Evolutionary conservation across 2,888 invertebrate species (phyloP).

Genomic region (Siphlonurus alternatus): DNA sequence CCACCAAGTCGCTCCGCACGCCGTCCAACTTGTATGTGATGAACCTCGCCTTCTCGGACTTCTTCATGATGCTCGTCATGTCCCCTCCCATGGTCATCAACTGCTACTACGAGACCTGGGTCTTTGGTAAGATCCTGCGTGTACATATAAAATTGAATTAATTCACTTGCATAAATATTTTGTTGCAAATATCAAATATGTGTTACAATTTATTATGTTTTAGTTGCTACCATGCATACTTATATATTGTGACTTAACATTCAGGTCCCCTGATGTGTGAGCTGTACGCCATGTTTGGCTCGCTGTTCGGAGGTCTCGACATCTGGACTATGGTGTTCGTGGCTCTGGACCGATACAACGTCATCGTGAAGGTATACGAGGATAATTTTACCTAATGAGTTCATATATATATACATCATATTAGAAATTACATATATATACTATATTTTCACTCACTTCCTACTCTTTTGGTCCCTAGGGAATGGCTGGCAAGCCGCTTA

Average conservation of each 20-base stretch:
- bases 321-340: conserved; percentile 94
- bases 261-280: conserved; percentile 69
- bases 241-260: no score
- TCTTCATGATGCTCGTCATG: conserved; percentile 75
- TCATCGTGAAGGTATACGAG: conserved; percentile 70
- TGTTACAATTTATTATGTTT: background rate
- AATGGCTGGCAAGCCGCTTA: conserved; percentile 68
- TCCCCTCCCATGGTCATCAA: conserved; percentile 68
- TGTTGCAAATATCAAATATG: conserved; percentile 4
- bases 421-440: background rate
- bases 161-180: background rate
- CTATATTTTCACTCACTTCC: background rate
- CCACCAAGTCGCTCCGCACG: conserved; percentile 60
- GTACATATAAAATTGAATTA: background rate
- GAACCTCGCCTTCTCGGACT: conserved; percentile 82
- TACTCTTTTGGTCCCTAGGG: conserved; percentile 27
- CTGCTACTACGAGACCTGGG: conserved; percentile 60
- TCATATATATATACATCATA: background rate
- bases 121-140: conserved; percentile 27
- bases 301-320: conserved; percentile 74
- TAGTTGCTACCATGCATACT: background rate
- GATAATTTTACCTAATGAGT: no score
- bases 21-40: conserved; percentile 83
- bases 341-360: conserved; percentile 83
- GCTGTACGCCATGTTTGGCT: conserved; percentile 72